phyloP scores from a whole-genome alignment of 2,797 vertebrate genomes.

The Onychomys leucogaster region DNA sequence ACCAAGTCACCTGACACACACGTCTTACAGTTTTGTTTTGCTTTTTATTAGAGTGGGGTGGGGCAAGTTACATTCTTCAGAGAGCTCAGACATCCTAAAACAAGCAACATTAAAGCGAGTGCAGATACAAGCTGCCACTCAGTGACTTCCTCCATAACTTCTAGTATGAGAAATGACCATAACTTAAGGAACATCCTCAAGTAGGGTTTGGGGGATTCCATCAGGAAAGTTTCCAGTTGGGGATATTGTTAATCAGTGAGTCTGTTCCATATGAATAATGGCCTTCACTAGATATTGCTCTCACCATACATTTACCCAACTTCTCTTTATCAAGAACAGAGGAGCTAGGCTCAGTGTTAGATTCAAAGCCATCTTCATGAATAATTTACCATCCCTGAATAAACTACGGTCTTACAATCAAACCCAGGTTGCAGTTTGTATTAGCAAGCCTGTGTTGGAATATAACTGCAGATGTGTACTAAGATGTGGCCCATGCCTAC shows the following conservation, averaged over 20 bases:
- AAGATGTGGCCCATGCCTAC: neutral
- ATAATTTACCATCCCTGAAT: too few relatives aligned
- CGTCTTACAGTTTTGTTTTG: neutral
- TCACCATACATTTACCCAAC: neutral
- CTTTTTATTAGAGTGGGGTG: too few relatives aligned
- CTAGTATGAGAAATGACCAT: neutral
- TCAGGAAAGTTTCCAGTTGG: neutral
- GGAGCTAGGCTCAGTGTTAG: neutral
- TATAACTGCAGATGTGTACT: neutral
- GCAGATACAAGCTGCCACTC: neutral
- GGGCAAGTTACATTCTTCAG: too few relatives aligned
- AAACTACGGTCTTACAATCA: neutral
- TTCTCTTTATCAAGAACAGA: neutral
- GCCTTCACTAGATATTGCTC: neutral
- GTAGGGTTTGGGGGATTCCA: neutral
- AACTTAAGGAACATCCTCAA: neutral
- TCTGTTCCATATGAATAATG: neutral
- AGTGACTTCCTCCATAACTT: neutral
- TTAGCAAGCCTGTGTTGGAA: neutral
- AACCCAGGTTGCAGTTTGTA: neutral
- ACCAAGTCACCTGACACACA: neutral
- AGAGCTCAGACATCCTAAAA: neutral
- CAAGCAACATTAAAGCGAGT: neutral
- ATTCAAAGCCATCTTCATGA: neutral
- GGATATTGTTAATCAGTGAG: neutral